A percentile compares a stretch with the other conserved stretches of the same genome.
Conservation (phyloP, 2,113 vertebrate species). For the Lota lota region DNA sequence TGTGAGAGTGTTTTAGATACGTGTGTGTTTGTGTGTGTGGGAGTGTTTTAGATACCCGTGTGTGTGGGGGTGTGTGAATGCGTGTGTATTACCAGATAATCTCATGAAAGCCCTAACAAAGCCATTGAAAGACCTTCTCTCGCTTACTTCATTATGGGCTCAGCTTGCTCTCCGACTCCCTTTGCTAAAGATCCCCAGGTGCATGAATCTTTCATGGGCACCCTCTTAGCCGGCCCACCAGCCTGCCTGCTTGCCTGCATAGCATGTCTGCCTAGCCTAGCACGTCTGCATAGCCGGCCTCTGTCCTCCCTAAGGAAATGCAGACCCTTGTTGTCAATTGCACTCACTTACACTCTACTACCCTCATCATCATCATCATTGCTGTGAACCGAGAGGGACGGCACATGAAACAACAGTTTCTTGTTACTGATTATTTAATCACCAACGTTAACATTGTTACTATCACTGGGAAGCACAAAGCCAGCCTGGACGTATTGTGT, state of each 20-base stretch:
- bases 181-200: slow-evolving; percentile 67
- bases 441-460: slow-evolving; percentile 50
- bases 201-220: slow-evolving; percentile 71
- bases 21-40: no score
- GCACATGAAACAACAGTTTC: slow-evolving; percentile 50
- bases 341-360: slow-evolving; percentile 54
- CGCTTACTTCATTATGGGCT: slow-evolving; percentile 60
- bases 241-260: slow-evolving; percentile 23
- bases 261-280: slow-evolving; percentile 5
- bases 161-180: slow-evolving; percentile 42
- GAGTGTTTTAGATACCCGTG: no score
- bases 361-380: slow-evolving; percentile 49
- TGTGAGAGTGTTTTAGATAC: no score
- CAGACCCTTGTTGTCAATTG: slow-evolving; percentile 50
- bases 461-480: slow-evolving; percentile 31
- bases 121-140: slow-evolving; percentile 53
- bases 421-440: slow-evolving; percentile 47
- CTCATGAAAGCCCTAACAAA: slow-evolving; percentile 33
- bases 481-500: no score
- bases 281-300: slow-evolving; percentile 21
- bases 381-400: slow-evolving; percentile 1
- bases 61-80: no score
- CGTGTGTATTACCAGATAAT: no score
- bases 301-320: slow-evolving; percentile 45
- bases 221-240: slow-evolving; percentile 35